Base-by-base conservation (phyloP, 2,797 vertebrate genomes). In the Erethizon dorsatum region DNA sequence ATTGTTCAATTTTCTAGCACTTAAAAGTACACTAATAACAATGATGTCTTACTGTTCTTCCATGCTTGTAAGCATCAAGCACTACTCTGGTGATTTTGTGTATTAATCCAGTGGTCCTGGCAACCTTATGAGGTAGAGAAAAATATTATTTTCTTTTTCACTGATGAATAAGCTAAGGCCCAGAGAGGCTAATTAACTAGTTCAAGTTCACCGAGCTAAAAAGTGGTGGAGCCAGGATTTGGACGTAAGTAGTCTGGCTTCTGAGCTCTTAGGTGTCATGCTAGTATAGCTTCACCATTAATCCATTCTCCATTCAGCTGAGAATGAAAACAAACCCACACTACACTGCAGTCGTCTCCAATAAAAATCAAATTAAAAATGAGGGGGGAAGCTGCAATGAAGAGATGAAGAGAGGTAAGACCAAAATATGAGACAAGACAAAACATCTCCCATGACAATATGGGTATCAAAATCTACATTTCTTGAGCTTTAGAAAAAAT, bases 291-390 rank as follows among this genome's bases (percentile, higher is more conserved):
- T 85, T 92, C 56, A 45, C 33, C 45, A 69, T 56, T 79, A 75
- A 69, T 13, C n/a, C 37, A 61, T 5, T 79, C 28, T 45, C 75
- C 24, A 73, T 56, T 67, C 59, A 24, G 12, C 65, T 80, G 37
- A 95, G 57, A 73, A 96, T 71, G 31, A 47, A 88, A 88, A 92
- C n/a, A 92, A 88, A 94, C 6, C 61, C 57, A 84, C 0, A 33
- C 15, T 37, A 61, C 33, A 71, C 50, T 24, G 37, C 3, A 28
- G 41, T 33, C n/a, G 59, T 50, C 26, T 73, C 82, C 65, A 69
- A 80, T 47, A 71, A 26, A 93, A 65, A 88, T 71, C n/a, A 97
- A 86, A 91, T 91, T 57, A 77, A 59, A 96, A 57, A 12, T 8
- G 45, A 56, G 56, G 20, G 24, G 28, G 12, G 59, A 54, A 56